phyloP scores from a whole-genome alignment of 2,797 vertebrate species.

The Sebastes trivittatus region DNA sequence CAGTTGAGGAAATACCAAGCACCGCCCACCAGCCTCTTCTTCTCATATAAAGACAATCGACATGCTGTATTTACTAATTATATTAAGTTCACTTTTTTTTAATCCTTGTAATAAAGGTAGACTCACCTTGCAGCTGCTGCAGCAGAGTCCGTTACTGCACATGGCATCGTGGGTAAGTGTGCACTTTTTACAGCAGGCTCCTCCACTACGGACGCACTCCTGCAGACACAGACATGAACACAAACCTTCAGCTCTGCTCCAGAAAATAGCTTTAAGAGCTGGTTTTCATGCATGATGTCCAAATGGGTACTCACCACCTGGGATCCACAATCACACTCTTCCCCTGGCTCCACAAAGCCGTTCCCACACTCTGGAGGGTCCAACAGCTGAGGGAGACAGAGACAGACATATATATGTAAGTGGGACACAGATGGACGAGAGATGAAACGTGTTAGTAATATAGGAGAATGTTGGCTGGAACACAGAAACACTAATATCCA shows the following conservation, averaged over 20 bases:
- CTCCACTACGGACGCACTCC: conserved; percentile 92
- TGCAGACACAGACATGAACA: conserved; percentile 57
- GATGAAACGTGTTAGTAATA: not conserved
- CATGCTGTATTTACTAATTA: not conserved
- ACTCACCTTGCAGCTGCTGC: conserved; percentile 89
- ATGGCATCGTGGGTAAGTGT: conserved; percentile 92
- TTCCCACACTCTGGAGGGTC: conserved; percentile 98
- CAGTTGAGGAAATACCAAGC: too few relatives aligned
- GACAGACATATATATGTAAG: not conserved
- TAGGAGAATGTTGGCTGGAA: not conserved
- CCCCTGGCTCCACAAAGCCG: conserved; percentile 95
- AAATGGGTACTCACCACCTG: conserved; percentile 75
- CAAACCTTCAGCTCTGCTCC: not conserved
- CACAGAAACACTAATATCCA: not conserved
- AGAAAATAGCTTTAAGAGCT: not conserved
- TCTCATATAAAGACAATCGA: too few relatives aligned
- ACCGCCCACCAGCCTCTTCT: not conserved
- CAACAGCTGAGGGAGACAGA: conserved; percentile 69
- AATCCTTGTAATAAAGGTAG: not conserved
- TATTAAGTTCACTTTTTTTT: not conserved
- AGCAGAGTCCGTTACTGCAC: conserved; percentile 97
- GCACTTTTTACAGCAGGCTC: conserved; percentile 93
- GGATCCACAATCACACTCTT: conserved; percentile 92
- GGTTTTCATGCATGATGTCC: not conserved
- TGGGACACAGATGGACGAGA: conserved; percentile 5